Base-by-base conservation (phyloP, 2,888 invertebrate species). In the Aquatica leii region DNA sequence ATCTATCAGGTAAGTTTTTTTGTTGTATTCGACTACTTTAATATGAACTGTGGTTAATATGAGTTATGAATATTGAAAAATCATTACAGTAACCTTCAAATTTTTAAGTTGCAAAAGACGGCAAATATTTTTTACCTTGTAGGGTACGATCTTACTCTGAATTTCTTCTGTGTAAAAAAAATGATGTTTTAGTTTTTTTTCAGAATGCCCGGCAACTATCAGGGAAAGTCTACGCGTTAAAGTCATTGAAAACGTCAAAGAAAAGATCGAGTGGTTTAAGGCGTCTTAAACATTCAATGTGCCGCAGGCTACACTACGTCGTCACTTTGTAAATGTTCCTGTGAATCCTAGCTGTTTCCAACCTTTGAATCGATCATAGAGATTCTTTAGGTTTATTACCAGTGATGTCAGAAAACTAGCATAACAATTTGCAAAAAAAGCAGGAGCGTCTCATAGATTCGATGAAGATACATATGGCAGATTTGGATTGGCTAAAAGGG, bases 331-430 rank as follows among this genome's bases (percentile, higher is more conserved):
- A n/a, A n/a, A n/a, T n/a, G n/a, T 49, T 31, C 31, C 49, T 12
- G 51, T 35, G 35, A 51, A 51, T 35, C 51, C 35, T 51, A 35
- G 51, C 17, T 31, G 51, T n/a, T 31, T 31, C 14, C 65, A 68
- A 46, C 43, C 41, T 12, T 73, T 75, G 43, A 74, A 21, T 35
- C 20, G 17, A 2, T 1, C 51, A n/a, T n/a, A n/a, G n/a, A n/a
- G n/a, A n/a, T n/a, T n/a, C n/a, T n/a, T n/a, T n/a, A n/a, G n/a
- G n/a, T n/a, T n/a, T n/a, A n/a, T n/a, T n/a, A n/a, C n/a, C n/a
- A n/a, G n/a, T n/a, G n/a, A n/a, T n/a, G n/a, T n/a, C n/a, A n/a
- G n/a, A n/a, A n/a, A 31, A 31, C 34, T 5, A 6, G 34, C 9
- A 6, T 31, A 31, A 6, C 6, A 31, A 31, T 31, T 31, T 31